These are phyloP conservation scores for Gobius niger DNA, from an alignment of 2,113 vertebrate genomes.

Conservation along the genomic window DNA sequence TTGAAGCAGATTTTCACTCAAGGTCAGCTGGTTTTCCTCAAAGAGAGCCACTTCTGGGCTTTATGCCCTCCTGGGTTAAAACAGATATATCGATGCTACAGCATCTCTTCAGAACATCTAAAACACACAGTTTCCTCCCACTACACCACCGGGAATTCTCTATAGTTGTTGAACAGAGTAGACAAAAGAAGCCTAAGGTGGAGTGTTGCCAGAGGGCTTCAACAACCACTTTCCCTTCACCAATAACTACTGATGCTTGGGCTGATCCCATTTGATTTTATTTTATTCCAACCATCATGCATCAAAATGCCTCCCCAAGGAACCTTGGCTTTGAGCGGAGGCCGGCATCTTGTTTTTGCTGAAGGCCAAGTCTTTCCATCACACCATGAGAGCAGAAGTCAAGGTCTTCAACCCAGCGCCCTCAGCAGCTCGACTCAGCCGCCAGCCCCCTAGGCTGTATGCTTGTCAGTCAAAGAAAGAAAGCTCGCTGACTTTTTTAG, in stretches of 20 bases:
- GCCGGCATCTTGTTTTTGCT: conserved; percentile 64
- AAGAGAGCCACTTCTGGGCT: conserved; percentile 61
- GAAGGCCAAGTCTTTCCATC: conserved; percentile 77
- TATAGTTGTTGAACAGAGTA: conserved; percentile 59
- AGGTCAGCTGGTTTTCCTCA: conserved; percentile 63
- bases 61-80: conserved; percentile 66
- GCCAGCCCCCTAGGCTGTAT: conserved; percentile 68
- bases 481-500: conserved; percentile 62
- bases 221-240: conserved; percentile 53
- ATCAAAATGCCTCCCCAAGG: conserved; percentile 74
- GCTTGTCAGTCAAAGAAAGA: conserved; percentile 64
- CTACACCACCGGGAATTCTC: conserved; percentile 66
- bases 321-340: conserved; percentile 59
- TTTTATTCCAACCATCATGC: conserved; percentile 71
- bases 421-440: conserved; percentile 57
- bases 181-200: conserved; percentile 62
- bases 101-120: conserved; percentile 65
- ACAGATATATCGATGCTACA: conserved; percentile 58
- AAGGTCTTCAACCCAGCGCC: conserved; percentile 72
- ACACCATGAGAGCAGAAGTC: conserved; percentile 68
- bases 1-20: conserved; percentile 59
- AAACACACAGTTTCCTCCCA: conserved; percentile 66
- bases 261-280: conserved; percentile 68
- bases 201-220: conserved; percentile 62
- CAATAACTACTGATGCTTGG: conserved; percentile 55